A percentile compares a stretch with the other conserved stretches of the same genome.
phyloP scores from a whole-genome alignment of 2,797 vertebrate species.

The Rhinichthys osculus region DNA sequence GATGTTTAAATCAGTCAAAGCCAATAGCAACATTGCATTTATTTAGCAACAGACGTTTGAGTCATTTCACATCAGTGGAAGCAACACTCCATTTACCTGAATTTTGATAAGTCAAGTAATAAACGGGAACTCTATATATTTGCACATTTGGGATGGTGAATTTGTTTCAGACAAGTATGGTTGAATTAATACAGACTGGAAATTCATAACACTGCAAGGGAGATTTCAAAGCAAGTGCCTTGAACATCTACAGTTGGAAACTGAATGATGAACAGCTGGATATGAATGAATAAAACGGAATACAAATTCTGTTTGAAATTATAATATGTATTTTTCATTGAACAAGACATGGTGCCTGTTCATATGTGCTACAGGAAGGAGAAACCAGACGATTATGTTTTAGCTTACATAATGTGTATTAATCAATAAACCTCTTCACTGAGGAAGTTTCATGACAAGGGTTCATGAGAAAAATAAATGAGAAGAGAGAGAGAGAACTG shows the following conservation, averaged over 20 bases:
- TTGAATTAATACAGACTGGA: neutral
- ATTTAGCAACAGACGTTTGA: neutral
- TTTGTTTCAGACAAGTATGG: neutral
- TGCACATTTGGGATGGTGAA: neutral
- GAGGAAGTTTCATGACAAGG: neutral
- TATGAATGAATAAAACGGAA: neutral
- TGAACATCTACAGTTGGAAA: neutral
- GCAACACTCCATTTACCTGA: neutral
- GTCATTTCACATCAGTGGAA: constrained; percentile 1
- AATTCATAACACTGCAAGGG: neutral
- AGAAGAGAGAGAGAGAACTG: neutral
- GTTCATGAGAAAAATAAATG: neutral
- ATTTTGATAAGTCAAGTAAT: neutral
- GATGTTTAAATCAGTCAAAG: constrained; percentile 14
- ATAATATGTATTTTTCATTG: neutral
- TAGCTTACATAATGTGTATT: neutral
- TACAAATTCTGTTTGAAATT: neutral
- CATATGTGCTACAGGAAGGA: neutral
- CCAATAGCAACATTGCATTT: neutral
- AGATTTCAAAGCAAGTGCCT: neutral
- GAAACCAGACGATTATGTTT: neutral
- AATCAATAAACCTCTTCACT: neutral
- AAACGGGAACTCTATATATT: neutral
- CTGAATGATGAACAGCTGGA: neutral
- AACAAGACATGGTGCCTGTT: neutral